These are phyloP conservation scores for Aporophyla nigra DNA, from an alignment of 2,888 invertebrate species.

Conservation along the genomic window DNA sequence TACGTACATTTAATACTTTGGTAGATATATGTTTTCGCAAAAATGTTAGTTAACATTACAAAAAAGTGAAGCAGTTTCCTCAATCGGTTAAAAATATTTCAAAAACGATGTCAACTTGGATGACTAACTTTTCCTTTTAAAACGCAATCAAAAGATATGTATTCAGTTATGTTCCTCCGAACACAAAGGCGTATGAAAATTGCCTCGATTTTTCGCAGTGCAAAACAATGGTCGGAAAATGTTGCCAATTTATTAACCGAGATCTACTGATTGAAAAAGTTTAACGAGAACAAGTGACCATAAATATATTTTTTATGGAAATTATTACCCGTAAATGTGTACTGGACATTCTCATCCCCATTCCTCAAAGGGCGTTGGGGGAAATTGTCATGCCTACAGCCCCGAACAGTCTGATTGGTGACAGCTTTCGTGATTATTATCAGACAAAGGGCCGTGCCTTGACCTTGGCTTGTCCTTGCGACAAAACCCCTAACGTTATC, in stretches of 20 bases:
- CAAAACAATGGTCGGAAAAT: constrained; percentile 50
- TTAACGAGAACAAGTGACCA: constrained; percentile 19
- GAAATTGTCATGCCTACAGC: background rate
- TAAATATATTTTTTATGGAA: constrained; percentile 3
- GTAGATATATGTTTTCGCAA: background rate
- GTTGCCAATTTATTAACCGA: constrained; percentile 44
- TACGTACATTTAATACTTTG: background rate
- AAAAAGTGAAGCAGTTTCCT: background rate
- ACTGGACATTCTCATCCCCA: background rate
- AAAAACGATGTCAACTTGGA: constrained; percentile 34
- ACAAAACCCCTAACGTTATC: constrained; percentile 16
- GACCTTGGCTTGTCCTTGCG: constrained; percentile 9
- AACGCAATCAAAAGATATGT: constrained; percentile 34
- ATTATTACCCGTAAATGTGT: background rate
- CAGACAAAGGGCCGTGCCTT: constrained; percentile 11
- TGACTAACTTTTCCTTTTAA: constrained; percentile 43
- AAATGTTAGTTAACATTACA: background rate
- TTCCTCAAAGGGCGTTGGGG: background rate
- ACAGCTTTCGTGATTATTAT: constrained; percentile 30
- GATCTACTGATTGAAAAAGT: constrained; percentile 36
- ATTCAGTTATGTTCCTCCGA: constrained; percentile 25
- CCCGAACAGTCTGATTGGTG: constrained; percentile 4
- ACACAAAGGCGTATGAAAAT: constrained; percentile 53
- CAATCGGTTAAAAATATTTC: background rate
- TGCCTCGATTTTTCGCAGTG: constrained; percentile 48